Evolutionary conservation across 1,140 invertebrate genomes (phyloP), one percentile per base, ranked within the genome.

Genomic region (Ceratina calcarata): DNA sequence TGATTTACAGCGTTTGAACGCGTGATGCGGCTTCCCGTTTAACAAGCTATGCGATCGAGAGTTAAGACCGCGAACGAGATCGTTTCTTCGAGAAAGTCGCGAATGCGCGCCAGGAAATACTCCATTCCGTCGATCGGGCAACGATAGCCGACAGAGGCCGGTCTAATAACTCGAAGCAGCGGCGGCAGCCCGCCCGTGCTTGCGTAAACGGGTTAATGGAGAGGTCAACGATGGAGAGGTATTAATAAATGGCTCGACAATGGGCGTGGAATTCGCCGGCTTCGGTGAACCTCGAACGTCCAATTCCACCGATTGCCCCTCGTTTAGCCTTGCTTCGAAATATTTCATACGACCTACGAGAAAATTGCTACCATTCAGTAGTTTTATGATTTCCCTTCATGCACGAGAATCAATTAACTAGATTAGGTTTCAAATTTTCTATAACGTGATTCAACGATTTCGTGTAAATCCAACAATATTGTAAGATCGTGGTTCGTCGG

Each of bases 141-240:
- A 78, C 69, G 82, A 81, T 81, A 78, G 69, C 78, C 78, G 84
- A 64, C 68, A 71, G 82, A 61, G 78, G 70, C 74, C 60, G 79
- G 51, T 82, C 65, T 85, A 82, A 85, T 72, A 82, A 81, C 70
- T 85, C 73, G 55, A 57, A 57, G 51, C 69, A 55, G 45, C 80
- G 57, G 77, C n/a, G 67, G 60, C 66, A 18, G 67, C 75, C 8
- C 80, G 73, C 16, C 7, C 61, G 32, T 27, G 83, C 79, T 85
- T 85, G 83, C 84, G 83, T 82, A 85, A 85, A 85, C 57, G 84
- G 83, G 84, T 85, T 85, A 85, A 85, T 78, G 79, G 84, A 84
- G 65, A 75, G 83, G 84, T 85, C 84, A 85, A 85, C 82, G 82
- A 85, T 76, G 83, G 79, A 67, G 78, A 66, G 82, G 73, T 85